A percentile compares a stretch with the other conserved stretches of the same genome.
Conservation (phyloP, 2,113 vertebrate species). For the Hyla sarda region DNA sequence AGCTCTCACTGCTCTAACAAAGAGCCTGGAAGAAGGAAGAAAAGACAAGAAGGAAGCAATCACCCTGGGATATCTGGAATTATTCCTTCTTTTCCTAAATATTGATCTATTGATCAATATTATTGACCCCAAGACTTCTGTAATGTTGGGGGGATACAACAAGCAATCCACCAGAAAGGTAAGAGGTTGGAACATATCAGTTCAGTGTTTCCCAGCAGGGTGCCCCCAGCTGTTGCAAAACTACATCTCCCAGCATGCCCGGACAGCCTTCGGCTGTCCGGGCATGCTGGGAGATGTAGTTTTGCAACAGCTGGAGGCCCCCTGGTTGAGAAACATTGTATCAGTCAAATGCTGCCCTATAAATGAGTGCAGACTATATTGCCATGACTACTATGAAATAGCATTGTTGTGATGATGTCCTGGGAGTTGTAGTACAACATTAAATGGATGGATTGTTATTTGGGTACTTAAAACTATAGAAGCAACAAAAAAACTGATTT, state of each 20-base stretch:
- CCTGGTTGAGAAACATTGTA: too few relatives aligned
- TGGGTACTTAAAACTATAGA: too few relatives aligned
- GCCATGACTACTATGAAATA: too few relatives aligned
- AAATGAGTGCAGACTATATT: too few relatives aligned
- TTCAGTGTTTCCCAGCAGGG: too few relatives aligned
- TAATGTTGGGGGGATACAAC: not conserved
- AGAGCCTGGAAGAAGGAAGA: not conserved
- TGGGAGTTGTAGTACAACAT: conserved; percentile 24
- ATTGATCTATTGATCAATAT: not conserved
- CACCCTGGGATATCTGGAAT: not conserved
- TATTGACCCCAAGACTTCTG: not conserved
- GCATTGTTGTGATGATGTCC: not conserved
- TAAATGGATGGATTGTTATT: not conserved
- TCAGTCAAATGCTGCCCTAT: too few relatives aligned
- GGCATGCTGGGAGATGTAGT: too few relatives aligned
- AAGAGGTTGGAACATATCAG: not conserved
- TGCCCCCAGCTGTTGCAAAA: too few relatives aligned
- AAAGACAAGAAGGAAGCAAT: not conserved
- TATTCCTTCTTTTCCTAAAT: not conserved
- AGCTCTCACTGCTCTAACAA: not conserved
- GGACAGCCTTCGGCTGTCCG: too few relatives aligned
- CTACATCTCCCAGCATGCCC: not conserved
- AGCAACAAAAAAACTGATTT: too few relatives aligned
- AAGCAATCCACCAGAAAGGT: conserved; percentile 3
- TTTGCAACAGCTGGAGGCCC: too few relatives aligned